Percentiles rank a stretch among this genome's conserved stretches.
Conservation (phyloP, 2,888 invertebrate genomes). For the Diarsia brunnea region DNA sequence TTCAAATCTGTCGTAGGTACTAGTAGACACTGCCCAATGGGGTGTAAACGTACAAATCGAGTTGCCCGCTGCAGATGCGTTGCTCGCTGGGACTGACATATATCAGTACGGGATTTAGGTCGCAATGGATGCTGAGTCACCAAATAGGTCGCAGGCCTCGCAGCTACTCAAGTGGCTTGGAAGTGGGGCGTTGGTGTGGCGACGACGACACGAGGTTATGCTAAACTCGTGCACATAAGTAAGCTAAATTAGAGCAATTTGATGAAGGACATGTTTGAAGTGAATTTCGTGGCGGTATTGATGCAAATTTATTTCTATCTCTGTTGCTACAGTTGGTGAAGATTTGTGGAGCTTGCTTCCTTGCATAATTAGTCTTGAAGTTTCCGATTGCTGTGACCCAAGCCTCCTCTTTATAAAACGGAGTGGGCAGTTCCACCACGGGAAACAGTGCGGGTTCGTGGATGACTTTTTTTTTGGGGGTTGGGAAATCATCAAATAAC, state of each 20-base stretch:
- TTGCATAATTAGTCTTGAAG: neutral
- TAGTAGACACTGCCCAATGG: conserved; percentile 70
- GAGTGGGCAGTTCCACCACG: neutral
- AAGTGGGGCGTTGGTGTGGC: conserved; percentile 65
- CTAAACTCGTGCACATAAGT: conserved; percentile 60
- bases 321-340: neutral
- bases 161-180: conserved; percentile 65
- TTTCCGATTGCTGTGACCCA: neutral
- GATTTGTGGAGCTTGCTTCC: conserved; percentile 2
- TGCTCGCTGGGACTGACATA: conserved; percentile 74
- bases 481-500: too few species aligned
- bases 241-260: conserved; percentile 61
- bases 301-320: conserved; percentile 34
- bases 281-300: neutral
- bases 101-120: conserved; percentile 76
- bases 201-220: conserved; percentile 57
- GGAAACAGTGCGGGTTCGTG: neutral
- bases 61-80: conserved; percentile 75
- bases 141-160: conserved; percentile 69
- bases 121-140: conserved; percentile 74
- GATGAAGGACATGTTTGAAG: conserved; percentile 31
- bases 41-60: conserved; percentile 75
- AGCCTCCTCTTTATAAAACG: neutral
- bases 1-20: conserved; percentile 49
- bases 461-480: too few species aligned